Evolutionary conservation across 2,113 vertebrate species (phyloP).

Genomic region (Azemiops feae): DNA sequence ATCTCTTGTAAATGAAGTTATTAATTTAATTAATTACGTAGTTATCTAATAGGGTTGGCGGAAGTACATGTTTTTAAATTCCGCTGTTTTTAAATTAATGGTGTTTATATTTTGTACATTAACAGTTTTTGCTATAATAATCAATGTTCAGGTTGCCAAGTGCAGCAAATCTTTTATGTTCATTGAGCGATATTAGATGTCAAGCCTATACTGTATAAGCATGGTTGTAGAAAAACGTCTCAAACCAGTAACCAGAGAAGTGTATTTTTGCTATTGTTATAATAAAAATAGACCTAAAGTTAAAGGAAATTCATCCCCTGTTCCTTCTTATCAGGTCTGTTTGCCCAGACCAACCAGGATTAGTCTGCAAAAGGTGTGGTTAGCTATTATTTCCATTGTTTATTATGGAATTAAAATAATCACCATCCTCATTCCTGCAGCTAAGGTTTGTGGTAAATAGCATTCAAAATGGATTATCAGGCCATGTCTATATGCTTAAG

Average conservation of each 20-base stretch:
- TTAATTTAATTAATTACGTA: not conserved
- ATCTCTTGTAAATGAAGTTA: not conserved
- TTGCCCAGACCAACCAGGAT: not conserved
- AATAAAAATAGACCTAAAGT: not conserved
- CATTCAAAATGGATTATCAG: not conserved
- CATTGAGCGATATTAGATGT: not conserved
- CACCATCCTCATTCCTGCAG: not conserved
- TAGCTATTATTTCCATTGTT: not conserved
- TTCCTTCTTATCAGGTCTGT: not conserved
- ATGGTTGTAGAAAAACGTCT: not conserved
- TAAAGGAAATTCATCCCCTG: not conserved
- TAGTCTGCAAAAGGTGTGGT: not conserved
- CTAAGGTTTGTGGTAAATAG: not conserved
- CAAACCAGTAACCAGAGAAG: not conserved
- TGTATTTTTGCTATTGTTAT: not conserved
- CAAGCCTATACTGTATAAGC: not conserved
- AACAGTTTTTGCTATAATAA: not conserved
- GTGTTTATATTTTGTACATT: not conserved
- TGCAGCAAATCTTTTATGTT: not conserved
- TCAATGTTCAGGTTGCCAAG: not conserved
- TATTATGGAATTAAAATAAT: not conserved
- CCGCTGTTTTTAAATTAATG: not conserved
- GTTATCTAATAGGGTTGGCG: not conserved
- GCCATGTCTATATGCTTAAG: not conserved
- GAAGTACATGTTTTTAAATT: not conserved